Evolutionary conservation across 1,140 invertebrate species (phyloP), one percentile per base, ranked within the genome.

Genomic region (Oryzaephilus surinamensis): DNA sequence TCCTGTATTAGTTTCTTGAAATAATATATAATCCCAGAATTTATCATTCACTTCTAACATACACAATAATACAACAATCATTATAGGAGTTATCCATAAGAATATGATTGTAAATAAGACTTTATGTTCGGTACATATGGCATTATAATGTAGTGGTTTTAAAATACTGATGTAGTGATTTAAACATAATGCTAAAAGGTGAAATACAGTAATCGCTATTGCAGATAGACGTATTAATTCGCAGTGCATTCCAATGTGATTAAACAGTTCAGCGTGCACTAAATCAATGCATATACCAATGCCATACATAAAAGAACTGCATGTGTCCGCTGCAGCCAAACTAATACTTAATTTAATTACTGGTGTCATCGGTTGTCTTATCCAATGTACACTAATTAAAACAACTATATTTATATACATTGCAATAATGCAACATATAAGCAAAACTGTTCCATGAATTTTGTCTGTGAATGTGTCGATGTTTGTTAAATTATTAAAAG

Each of bases 111-210:
- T 52, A 8, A 64, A 41, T 2, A 55, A 62, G 1, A 66, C 64
- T 12, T 60, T 63, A 3, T 19, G 17, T 16, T 64, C 60, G 1
- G 71, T 74, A 54, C 74, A 64, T 5, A 69, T 71, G 2, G 68
- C 64, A 2, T 69, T 64, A 49, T 79, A 77, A 37, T 79, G 76
- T 2, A 80, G 62, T 0, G 77, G 77, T 41, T 67, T 64, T 4
- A 73, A 51, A 23, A 61, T 59, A 15, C 77, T 77, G 12, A 78
- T 59, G 57, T 77, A 80, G 49, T 84, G 81, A 54, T 81, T 80
- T 11, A 78, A 54, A 4, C 79, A 76, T 18, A 84, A 63, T 2
- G 72, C 71, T 8, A 79, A 50, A 4, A 84, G 63, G 55, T 83
- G 80, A 5, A 71, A 57, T 2, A 80, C 69, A 0, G 77, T 74